Percentiles rank a stretch among this genome's conserved stretches.
phyloP scores from a whole-genome alignment of 2,888 invertebrate species.

The Syrphus vitripennis region DNA sequence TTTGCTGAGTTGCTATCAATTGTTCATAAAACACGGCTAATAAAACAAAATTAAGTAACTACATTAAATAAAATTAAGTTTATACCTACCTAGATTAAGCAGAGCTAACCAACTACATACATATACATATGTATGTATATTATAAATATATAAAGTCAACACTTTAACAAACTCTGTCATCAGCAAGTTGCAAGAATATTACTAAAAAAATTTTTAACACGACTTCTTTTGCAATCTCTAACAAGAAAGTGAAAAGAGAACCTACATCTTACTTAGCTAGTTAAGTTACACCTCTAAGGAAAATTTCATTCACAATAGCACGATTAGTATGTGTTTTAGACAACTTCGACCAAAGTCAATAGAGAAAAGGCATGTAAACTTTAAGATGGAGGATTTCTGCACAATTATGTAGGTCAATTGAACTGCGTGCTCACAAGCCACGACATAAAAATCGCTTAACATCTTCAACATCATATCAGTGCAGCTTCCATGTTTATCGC shows the following conservation, averaged over 20 bases:
- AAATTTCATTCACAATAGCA: constrained; percentile 26
- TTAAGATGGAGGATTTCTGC: constrained; percentile 46
- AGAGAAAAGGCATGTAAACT: no score
- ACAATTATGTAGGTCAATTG: constrained; percentile 49
- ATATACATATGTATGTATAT: no score
- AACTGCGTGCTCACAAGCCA: constrained; percentile 29
- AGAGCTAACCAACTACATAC: no score
- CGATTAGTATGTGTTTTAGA: background rate
- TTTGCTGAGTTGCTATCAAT: no score
- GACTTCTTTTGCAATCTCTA: background rate
- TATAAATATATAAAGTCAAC: no score
- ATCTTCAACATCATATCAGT: constrained; percentile 33
- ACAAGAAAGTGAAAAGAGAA: constrained; percentile 39
- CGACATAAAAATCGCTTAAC: constrained; percentile 31
- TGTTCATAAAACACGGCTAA: no score
- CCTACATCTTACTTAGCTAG: background rate
- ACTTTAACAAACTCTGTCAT: background rate
- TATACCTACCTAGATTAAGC: no score
- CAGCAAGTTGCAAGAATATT: background rate
- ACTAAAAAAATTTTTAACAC: background rate
- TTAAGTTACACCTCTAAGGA: constrained; percentile 17
- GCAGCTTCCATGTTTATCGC: constrained; percentile 61
- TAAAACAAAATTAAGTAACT: no score
- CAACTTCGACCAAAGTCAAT: background rate
- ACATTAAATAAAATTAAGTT: no score